Evolutionary conservation across 2,113 vertebrate genomes (phyloP).

Genomic region (Probosciger aterrimus): DNA sequence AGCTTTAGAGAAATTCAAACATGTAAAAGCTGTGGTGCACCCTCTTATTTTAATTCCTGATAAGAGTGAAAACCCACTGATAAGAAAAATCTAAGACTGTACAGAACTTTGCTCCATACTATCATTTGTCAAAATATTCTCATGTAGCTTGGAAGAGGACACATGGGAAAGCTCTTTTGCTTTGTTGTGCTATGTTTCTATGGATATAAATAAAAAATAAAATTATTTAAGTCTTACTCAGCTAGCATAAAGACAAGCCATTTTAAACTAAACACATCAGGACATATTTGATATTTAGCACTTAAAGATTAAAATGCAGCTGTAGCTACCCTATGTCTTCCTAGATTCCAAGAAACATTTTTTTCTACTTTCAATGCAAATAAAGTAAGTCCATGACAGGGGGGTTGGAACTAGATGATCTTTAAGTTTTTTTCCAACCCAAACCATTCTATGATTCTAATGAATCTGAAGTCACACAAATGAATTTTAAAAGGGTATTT

Average conservation of each 20-base stretch:
- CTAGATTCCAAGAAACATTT: background rate
- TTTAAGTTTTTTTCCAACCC: background rate
- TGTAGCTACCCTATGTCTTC: background rate
- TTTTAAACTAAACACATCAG: background rate
- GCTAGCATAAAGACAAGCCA: background rate
- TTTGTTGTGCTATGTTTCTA: background rate
- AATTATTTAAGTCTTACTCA: background rate
- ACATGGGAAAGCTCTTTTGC: background rate
- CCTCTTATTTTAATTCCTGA: background rate
- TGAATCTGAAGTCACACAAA: background rate
- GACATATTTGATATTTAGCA: background rate
- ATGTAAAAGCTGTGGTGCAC: background rate
- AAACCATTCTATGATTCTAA: background rate
- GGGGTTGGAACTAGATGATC: background rate
- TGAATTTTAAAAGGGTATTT: background rate
- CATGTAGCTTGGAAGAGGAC: background rate
- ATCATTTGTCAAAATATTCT: background rate
- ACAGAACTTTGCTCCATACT: background rate
- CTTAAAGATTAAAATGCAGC: background rate
- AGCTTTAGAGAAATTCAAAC: background rate
- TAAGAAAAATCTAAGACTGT: background rate
- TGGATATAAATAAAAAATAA: background rate
- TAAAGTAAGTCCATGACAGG: background rate
- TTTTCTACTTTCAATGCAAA: background rate
- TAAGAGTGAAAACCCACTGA: background rate